A percentile compares a stretch with the other conserved stretches of the same genome.
Conservation (phyloP, 2,888 invertebrate species). For the Dynastes tityus region DNA sequence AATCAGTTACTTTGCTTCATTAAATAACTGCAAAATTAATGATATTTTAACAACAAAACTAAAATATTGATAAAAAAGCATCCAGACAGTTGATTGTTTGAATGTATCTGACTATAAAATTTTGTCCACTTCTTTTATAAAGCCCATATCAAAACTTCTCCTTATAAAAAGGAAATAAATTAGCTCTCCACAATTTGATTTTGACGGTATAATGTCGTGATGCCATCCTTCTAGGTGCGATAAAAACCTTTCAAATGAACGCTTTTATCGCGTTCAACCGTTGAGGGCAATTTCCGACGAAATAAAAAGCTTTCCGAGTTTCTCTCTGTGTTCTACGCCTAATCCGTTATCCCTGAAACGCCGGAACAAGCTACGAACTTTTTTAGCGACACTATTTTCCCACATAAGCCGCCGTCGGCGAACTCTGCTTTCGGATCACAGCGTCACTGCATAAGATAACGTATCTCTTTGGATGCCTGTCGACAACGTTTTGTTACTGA, state of each 20-base stretch:
- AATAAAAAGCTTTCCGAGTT: conserved; percentile 32
- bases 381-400: conserved; percentile 18
- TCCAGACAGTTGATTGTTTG: too few species aligned
- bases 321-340: conserved; percentile 20
- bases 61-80: too few species aligned
- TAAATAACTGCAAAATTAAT: too few species aligned
- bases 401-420: conserved; percentile 19
- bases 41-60: too few species aligned
- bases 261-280: conserved; percentile 26
- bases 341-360: conserved; percentile 20
- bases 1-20: too few species aligned
- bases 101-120: neutral
- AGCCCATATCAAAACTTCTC: neutral
- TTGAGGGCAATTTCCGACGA: conserved; percentile 43
- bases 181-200: conserved; percentile 12
- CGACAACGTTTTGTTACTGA: neutral
- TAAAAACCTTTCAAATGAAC: conserved; percentile 34
- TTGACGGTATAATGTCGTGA: conserved; percentile 15
- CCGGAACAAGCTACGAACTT: conserved; percentile 16
- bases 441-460: conserved; percentile 39
- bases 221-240: conserved; percentile 17
- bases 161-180: neutral
- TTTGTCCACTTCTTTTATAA: neutral
- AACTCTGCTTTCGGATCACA: conserved; percentile 22
- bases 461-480: conserved; percentile 1